phyloP scores from a whole-genome alignment of 2,888 invertebrate species.

The Agrilus mali region DNA sequence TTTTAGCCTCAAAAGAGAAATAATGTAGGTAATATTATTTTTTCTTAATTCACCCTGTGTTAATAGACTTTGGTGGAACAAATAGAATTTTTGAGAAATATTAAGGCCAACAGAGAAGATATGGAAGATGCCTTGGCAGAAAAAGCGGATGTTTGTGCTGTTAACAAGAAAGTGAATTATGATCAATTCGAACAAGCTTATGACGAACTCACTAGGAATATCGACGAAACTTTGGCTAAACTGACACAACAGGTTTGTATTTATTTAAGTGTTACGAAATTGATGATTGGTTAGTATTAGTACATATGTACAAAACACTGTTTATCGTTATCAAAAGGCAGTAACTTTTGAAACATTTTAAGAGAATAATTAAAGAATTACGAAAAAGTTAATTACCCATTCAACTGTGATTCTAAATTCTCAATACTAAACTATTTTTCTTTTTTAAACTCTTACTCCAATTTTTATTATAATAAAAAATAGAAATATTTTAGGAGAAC shows the following conservation, averaged over 20 bases:
- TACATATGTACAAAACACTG: too few relatives aligned
- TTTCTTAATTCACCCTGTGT: slow-evolving; percentile 1
- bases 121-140: slow-evolving; percentile 59
- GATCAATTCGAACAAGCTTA: slow-evolving; percentile 59
- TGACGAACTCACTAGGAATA: slow-evolving; percentile 48
- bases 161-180: slow-evolving; percentile 60
- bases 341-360: too few relatives aligned
- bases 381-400: too few relatives aligned
- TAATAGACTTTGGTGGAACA: slow-evolving; percentile 48
- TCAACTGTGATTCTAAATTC: too few relatives aligned
- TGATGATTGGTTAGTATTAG: slow-evolving; percentile 1
- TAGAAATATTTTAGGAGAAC: too few relatives aligned
- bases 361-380: too few relatives aligned
- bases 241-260: slow-evolving; percentile 42
- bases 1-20: too few relatives aligned
- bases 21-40: too few relatives aligned
- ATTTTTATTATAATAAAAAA: too few relatives aligned
- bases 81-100: slow-evolving; percentile 49
- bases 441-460: too few relatives aligned
- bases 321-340: too few relatives aligned
- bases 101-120: slow-evolving; percentile 59
- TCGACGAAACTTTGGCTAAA: slow-evolving; percentile 51
- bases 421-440: too few relatives aligned
- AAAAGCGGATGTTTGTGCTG: slow-evolving; percentile 56
- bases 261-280: slow-evolving; percentile 8